phyloP scores from a whole-genome alignment of 2,113 vertebrate genomes.

The Phainopepla nitens region DNA sequence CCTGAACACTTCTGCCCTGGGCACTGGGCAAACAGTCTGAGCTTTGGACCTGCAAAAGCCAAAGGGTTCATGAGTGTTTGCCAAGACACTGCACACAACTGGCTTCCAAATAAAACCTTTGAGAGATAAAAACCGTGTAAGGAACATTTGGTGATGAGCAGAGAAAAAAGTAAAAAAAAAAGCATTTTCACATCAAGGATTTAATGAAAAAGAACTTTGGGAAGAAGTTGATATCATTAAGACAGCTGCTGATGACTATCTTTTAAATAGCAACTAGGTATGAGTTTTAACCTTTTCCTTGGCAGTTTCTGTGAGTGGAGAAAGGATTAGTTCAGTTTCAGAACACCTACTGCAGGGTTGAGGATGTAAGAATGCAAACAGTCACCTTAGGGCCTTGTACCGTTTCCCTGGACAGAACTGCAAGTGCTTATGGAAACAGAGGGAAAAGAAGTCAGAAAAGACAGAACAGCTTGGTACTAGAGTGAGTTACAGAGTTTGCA shows the following conservation, averaged over 20 bases:
- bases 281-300: not conserved
- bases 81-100: slow-evolving; percentile 1
- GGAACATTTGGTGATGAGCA: not conserved
- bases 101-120: not conserved
- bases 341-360: not conserved
- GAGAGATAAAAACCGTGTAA: not conserved
- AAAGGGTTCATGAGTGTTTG: not conserved
- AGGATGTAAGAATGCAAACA: not conserved
- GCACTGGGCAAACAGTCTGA: not conserved
- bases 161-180: not conserved
- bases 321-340: not conserved
- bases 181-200: not conserved
- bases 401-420: slow-evolving; percentile 21
- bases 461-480: slow-evolving; percentile 7
- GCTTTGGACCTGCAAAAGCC: not conserved
- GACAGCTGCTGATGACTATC: not conserved
- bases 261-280: not conserved
- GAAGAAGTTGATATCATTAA: not conserved
- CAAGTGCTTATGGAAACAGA: not conserved
- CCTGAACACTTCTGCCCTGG: slow-evolving; percentile 1
- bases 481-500: slow-evolving; percentile 34
- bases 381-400: slow-evolving; percentile 26
- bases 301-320: not conserved
- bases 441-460: not conserved
- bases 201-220: not conserved